phyloP scores from a whole-genome alignment of 92 coral and sea anemone species.

The Ricordea florida region DNA sequence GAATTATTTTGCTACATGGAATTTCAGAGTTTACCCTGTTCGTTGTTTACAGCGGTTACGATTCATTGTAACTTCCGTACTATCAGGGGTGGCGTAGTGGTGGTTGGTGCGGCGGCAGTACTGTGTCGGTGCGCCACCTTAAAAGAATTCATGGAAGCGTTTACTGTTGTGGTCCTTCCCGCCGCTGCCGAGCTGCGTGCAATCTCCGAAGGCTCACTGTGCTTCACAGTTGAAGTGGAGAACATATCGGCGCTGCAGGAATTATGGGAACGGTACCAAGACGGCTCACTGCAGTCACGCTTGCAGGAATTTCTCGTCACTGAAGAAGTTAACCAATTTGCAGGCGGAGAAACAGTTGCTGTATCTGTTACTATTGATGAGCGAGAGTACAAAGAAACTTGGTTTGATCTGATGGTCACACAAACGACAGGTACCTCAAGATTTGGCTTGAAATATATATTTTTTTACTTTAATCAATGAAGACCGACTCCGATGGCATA shows the following conservation, averaged over 20 bases:
- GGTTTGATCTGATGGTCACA: constrained; percentile 47
- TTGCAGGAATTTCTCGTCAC: constrained; percentile 47
- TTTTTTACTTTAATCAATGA: too few species aligned
- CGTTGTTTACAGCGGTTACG: not conserved
- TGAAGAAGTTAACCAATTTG: constrained; percentile 43
- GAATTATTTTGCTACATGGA: too few species aligned
- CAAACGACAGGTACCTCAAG: constrained; percentile 47
- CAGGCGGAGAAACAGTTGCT: constrained; percentile 33
- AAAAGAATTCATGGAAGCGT: not conserved
- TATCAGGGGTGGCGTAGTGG: not conserved
- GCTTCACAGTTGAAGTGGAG: not conserved
- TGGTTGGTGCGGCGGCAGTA: not conserved
- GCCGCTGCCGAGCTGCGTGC: not conserved
- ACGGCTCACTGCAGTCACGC: constrained; percentile 39
- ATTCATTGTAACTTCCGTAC: not conserved
- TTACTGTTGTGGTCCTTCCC: not conserved
- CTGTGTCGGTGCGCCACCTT: not conserved
- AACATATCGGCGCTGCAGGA: not conserved
- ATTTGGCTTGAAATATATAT: too few species aligned
- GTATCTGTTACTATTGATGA: constrained; percentile 51
- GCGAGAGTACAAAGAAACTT: constrained; percentile 51
- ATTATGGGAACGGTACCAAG: constrained; percentile 19
- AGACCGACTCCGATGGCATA: too few species aligned
- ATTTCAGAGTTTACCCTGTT: too few species aligned
- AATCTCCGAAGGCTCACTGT: not conserved